Evolutionary conservation across 2,888 invertebrate species (phyloP), one percentile per base, ranked within the genome.

Genomic region (Mesopsocus fuscifrons): DNA sequence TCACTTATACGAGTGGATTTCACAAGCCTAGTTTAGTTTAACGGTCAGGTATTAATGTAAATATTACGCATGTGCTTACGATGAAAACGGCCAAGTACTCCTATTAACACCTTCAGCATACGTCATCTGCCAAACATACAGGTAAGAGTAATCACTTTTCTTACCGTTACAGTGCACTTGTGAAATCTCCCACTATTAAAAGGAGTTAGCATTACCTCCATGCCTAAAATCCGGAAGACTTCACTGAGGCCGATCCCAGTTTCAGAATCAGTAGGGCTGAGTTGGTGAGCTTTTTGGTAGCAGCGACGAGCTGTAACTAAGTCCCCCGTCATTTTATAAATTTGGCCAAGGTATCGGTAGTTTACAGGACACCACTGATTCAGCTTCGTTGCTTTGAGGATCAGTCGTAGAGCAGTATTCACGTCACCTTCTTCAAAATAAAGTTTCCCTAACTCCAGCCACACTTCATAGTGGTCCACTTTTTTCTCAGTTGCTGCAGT

Each of bases 261-360:
- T 51, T 71, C 68, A 23, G 69, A 67, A 46, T 75, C 74, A 44
- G 64, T 60, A 9, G 71, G 67, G 63, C 83, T 78, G 2, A 91
- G 65, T 54, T 72, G 74, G 49, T 81, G 70, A 33, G 85, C 77
- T 59, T 83, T 87, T 60, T 87, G 80, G 58, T 77, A 88, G 60
- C 88, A 91, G 55, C 80, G 78, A 49, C 72, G 71, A 1, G 88
- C 77, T 52, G 84, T 78, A 41, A 69, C 66, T n/a, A 71, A 56
- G 55, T 88, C 79, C 42, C 64, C 59, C 45, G 69, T 68, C 31
- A 66, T 60, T 41, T 68, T 62, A 59, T 88, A 89, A 57, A 74
- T 78, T 52, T 73, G 67, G 2, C 88, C 91, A 47, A 91, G 64
- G 57, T 76, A 72, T 23, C 77, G 60, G 57, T 87, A 85, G 49